Evolutionary conservation across 2,797 vertebrate species (phyloP).

Genomic region (Notoglanidium macrostoma): DNA sequence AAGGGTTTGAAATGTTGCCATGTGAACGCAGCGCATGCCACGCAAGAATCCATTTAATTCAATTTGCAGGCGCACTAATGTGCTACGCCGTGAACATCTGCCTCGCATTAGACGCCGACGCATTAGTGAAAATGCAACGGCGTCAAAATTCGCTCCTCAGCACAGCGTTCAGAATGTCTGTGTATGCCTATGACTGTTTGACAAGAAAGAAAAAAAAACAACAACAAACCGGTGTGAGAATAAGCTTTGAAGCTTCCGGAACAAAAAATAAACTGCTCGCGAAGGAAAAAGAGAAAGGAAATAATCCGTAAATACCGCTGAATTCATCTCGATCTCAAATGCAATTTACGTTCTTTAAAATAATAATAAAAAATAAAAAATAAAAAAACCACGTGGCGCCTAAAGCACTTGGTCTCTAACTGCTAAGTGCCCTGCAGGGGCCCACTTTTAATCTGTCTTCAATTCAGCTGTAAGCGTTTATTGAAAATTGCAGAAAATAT

Average conservation of each 20-base stretch:
- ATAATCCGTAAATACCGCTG: not conserved
- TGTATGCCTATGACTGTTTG: constrained; percentile 3
- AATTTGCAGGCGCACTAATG: constrained; percentile 41
- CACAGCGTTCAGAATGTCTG: not conserved
- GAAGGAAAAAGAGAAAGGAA: not conserved
- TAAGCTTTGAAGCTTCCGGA: constrained; percentile 1
- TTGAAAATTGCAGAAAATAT: not conserved
- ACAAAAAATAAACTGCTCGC: not conserved
- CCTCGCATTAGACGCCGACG: constrained; percentile 17
- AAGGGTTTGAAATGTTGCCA: constrained; percentile 25
- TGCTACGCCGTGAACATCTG: constrained; percentile 28
- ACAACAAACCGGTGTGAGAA: not conserved
- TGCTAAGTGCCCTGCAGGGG: not conserved
- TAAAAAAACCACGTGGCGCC: not conserved
- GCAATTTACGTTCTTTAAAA: not conserved
- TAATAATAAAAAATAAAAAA: not conserved
- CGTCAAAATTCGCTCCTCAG: constrained; percentile 5
- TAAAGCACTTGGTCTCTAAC: not conserved
- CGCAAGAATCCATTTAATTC: constrained; percentile 37
- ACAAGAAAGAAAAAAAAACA: constrained; percentile 1
- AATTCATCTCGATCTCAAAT: not conserved
- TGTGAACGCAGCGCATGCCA: not conserved
- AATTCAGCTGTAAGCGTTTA: not conserved
- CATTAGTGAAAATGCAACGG: constrained; percentile 27
- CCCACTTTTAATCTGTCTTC: constrained; percentile 8